phyloP scores from a whole-genome alignment of 1,140 invertebrate species.

The Pseudomyrmex pallidus region DNA sequence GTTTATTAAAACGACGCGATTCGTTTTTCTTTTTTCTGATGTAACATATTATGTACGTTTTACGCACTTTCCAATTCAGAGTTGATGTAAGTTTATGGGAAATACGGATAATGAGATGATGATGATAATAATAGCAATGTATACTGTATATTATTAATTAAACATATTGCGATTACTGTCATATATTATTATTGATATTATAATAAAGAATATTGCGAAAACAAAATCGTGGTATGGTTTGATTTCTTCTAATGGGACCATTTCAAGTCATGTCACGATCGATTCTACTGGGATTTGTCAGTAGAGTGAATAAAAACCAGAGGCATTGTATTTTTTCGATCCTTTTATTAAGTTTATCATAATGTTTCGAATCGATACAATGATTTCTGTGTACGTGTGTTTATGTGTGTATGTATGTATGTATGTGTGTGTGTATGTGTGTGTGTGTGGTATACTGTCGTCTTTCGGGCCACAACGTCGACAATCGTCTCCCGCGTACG shows the following conservation, averaged over 20 bases:
- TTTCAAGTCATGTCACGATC: no score
- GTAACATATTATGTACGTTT: slow-evolving; percentile 79
- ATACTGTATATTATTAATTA: slow-evolving; percentile 77
- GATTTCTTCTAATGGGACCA: no score
- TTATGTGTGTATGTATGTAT: no score
- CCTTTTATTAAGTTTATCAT: slow-evolving; percentile 85
- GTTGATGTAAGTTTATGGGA: slow-evolving; percentile 76
- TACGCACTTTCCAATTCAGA: slow-evolving; percentile 68
- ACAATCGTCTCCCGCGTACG: slow-evolving; percentile 67
- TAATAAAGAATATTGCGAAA: slow-evolving; percentile 69
- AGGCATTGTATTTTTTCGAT: slow-evolving; percentile 75
- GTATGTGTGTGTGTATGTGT: no score
- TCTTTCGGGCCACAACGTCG: slow-evolving; percentile 77
- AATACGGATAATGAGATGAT: slow-evolving; percentile 71
- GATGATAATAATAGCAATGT: slow-evolving; percentile 68
- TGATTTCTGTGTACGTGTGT: slow-evolving; percentile 78
- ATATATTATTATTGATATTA: slow-evolving; percentile 69
- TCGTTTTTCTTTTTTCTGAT: slow-evolving; percentile 73
- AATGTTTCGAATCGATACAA: slow-evolving; percentile 84
- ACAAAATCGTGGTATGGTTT: neutral
- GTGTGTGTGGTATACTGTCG: slow-evolving; percentile 78
- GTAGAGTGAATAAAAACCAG: neutral
- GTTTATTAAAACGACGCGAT: slow-evolving; percentile 76
- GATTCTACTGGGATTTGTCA: neutral
- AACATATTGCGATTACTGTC: slow-evolving; percentile 65